These are phyloP conservation scores for Lissonota sp. DNA, from an alignment of 2,888 invertebrate genomes.

Conservation along the genomic window DNA sequence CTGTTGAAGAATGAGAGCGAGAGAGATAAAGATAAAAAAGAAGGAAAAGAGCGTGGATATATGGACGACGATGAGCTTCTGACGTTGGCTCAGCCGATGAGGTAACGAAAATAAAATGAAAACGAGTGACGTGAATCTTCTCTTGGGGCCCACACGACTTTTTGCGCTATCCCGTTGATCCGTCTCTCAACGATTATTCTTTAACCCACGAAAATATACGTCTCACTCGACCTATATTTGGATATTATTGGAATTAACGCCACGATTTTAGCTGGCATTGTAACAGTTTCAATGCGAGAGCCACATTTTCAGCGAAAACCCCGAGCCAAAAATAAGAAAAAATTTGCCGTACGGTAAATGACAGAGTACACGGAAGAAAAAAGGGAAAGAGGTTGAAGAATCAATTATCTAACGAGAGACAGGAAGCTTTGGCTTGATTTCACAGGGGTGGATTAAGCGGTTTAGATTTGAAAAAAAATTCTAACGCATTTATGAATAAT, in stretches of 20 bases:
- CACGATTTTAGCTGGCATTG: constrained; percentile 12
- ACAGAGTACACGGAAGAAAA: too few relatives aligned
- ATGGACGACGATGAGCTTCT: constrained; percentile 72
- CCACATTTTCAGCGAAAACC: not conserved
- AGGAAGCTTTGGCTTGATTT: too few relatives aligned
- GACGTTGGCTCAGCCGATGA: constrained; percentile 76
- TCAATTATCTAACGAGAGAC: too few relatives aligned
- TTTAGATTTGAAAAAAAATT: too few relatives aligned
- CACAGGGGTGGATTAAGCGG: not conserved
- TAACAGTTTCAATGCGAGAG: not conserved
- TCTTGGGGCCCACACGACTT: constrained; percentile 51
- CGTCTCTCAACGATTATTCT: constrained; percentile 14
- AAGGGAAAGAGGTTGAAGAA: not conserved
- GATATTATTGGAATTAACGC: constrained; percentile 20
- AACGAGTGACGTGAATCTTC: constrained; percentile 53
- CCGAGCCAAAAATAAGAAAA: not conserved
- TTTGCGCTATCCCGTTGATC: constrained; percentile 40
- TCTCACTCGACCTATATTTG: constrained; percentile 37
- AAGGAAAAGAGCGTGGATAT: constrained; percentile 13
- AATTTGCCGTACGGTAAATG: not conserved
- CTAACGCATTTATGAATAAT: too few relatives aligned
- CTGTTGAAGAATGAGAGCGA: not conserved
- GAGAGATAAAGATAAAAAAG: constrained; percentile 23
- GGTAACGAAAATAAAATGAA: constrained; percentile 78
- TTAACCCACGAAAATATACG: constrained; percentile 15